Conservation (phyloP, 1,140 invertebrate species). For the Drosophila pandora region DNA sequence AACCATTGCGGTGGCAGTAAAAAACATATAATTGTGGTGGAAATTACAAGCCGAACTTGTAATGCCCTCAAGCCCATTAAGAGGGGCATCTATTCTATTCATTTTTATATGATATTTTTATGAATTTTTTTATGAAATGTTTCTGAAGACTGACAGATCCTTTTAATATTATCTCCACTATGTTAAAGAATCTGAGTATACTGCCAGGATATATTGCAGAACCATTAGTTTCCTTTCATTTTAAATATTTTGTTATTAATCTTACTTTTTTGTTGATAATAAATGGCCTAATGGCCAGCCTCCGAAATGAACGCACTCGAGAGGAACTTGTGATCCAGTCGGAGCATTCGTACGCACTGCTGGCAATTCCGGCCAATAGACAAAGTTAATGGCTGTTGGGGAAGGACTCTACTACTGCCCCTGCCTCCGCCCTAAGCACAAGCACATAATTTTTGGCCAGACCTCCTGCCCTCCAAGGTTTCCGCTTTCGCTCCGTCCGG, state of each 20-base stretch:
- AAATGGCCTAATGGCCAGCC: not conserved
- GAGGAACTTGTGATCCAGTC: slow-evolving; percentile 39
- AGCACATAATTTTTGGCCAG: slow-evolving; percentile 67
- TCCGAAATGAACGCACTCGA: not conserved
- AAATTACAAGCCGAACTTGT: not conserved
- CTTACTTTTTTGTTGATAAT: not conserved
- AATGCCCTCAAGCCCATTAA: not conserved
- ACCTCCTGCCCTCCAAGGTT: not conserved
- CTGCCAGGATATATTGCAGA: not conserved
- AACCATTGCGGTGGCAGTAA: not conserved
- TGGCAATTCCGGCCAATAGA: slow-evolving; percentile 37
- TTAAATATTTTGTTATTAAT: too few species aligned
- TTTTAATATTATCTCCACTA: too few species aligned
- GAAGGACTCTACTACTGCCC: slow-evolving; percentile 3
- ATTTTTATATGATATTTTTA: too few species aligned
- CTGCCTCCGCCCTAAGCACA: slow-evolving; percentile 24
- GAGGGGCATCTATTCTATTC: too few species aligned
- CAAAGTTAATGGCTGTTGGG: slow-evolving; percentile 55
- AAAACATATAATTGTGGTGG: slow-evolving; percentile 1
- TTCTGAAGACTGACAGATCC: too few species aligned
- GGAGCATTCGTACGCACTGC: slow-evolving; percentile 16
- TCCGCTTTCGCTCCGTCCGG: not conserved
- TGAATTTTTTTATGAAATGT: too few species aligned
- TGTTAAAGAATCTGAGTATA: not conserved
- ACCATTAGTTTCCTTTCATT: not conserved